phyloP scores from a whole-genome alignment of 2,113 vertebrate genomes.

The Hippopotamus amphibius region DNA sequence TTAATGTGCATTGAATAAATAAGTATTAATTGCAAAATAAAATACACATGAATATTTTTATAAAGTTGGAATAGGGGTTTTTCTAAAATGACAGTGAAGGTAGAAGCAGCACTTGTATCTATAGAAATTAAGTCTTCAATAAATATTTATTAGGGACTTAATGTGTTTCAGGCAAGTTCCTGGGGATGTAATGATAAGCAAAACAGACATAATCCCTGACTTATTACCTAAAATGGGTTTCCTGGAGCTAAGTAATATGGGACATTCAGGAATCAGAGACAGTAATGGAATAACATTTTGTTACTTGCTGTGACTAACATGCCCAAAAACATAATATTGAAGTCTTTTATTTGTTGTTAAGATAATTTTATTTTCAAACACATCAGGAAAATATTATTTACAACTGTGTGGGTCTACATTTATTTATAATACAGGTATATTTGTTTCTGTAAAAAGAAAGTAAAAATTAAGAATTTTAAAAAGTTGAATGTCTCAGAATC shows the following conservation, averaged over 20 bases:
- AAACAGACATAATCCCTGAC: background rate
- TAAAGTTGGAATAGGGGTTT: background rate
- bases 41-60: background rate
- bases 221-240: background rate
- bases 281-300: background rate
- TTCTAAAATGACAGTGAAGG: background rate
- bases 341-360: background rate
- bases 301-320: background rate
- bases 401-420: background rate
- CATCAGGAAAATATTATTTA: background rate
- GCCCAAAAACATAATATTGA: background rate
- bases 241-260: background rate
- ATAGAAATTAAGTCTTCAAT: background rate
- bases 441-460: background rate
- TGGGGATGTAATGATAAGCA: background rate
- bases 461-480: background rate
- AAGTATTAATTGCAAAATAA: background rate
- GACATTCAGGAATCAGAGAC: background rate
- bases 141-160: background rate
- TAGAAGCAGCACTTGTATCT: background rate
- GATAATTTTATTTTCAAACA: background rate
- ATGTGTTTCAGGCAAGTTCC: background rate
- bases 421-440: background rate
- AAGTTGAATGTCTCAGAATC: background rate
- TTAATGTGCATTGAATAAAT: background rate